Base-by-base conservation (phyloP, 2,888 invertebrate genomes). In the Heterodera filipjevi region DNA sequence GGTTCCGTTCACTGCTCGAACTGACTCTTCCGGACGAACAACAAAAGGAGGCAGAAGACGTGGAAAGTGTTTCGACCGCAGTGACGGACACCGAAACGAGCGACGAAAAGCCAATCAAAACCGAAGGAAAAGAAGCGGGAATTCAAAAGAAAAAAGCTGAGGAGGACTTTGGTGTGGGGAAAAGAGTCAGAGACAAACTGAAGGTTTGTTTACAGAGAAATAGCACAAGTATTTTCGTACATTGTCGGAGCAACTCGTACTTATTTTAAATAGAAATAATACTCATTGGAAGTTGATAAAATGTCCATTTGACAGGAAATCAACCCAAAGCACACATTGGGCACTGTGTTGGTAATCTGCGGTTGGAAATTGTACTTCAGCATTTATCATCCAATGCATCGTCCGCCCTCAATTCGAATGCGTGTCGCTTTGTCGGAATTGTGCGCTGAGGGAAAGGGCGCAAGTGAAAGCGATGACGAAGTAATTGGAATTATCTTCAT, bases 321-420 rank as follows among this genome's bases (percentile, higher is more conserved):
- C 81, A 98, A 97, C 92, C 95, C 95, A 33, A 93, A 95, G 86
- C 97, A 98, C 91, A 97, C 97, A 90, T 94, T 97, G 68, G 98
- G 98, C 35, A 96, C 96, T 6, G 97, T 99, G 80, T 92, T 99
- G 71, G 94, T 96, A 1, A 91, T 99, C 82, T 98, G 98, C 91
- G 97, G 98, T 35, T 95, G 95, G 91, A 92, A 97, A 82, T 95
- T 95, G 91, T 97, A 98, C 92, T 98, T 96, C 92, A 97, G 96
- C 90, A 96, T 99, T 92, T 99, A 96, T 91, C 98, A 99, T 91
- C 95, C 95, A 79, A 96, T 95, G 91, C 95, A 96, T 90, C 94
- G 81, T n/a, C 81, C 82, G n/a, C n/a, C 80, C 22, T 53, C 64
- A n/a, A 72, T 59, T 14, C 79, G 76, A 12, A 78, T 80, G 66